Conservation (phyloP, 1,140 invertebrate species). For the Acromyrmex heyeri region DNA sequence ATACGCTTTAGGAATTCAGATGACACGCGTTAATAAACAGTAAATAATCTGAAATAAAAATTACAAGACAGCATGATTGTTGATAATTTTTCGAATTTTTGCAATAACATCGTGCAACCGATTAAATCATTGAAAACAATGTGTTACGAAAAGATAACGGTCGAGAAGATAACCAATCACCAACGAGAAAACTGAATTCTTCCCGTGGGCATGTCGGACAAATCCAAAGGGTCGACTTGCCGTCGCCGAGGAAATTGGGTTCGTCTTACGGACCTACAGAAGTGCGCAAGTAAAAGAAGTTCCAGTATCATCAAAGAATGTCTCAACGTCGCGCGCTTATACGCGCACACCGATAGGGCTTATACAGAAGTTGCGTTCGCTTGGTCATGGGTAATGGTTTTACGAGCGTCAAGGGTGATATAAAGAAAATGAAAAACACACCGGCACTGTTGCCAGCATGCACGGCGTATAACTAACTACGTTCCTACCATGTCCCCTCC, state of each 20-base stretch:
- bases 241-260: constrained; percentile 80
- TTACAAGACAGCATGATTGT: background rate
- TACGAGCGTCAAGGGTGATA: constrained; percentile 93
- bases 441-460: constrained; percentile 81
- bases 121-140: constrained; percentile 29
- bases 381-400: constrained; percentile 94
- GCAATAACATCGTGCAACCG: background rate
- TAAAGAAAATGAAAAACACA: constrained; percentile 95
- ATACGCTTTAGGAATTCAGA: background rate
- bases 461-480: constrained; percentile 85
- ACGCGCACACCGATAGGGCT: constrained; percentile 74
- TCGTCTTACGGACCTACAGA: constrained; percentile 65
- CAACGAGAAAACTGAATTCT: constrained; percentile 72
- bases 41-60: background rate
- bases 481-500: constrained; percentile 73
- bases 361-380: constrained; percentile 86
- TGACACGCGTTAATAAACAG: background rate
- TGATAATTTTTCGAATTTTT: background rate
- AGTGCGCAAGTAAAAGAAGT: constrained; percentile 80
- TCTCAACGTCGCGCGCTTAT: constrained; percentile 73
- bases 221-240: constrained; percentile 67
- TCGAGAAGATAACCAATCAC: constrained; percentile 56
- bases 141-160: constrained; percentile 24
- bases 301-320: constrained; percentile 82
- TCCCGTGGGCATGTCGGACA: constrained; percentile 71